Evolutionary conservation across 2,888 invertebrate species (phyloP), one percentile per base, ranked within the genome.

Genomic region (Yponomeuta evonymella): DNA sequence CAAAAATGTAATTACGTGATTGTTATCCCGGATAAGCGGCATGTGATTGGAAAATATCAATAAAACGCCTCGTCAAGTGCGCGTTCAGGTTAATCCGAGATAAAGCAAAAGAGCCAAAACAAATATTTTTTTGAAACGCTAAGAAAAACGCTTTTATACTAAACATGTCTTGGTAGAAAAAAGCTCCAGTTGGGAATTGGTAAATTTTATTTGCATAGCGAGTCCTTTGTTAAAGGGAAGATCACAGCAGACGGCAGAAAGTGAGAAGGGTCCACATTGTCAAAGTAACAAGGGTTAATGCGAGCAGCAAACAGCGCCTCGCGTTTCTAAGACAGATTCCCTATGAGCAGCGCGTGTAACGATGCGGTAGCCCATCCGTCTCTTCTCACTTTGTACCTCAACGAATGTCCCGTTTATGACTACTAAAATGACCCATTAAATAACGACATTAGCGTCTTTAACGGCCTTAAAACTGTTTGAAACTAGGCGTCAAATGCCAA

Each of bases 241-340:
- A 82, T 80, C 80, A 77, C 75, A 79, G 79, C 80, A 69, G 70
- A 63, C 70, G 80, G 79, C 23, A 58, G 30, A 81, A 82, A 83
- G 79, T 86, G 88, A 88, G 83, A 80, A 89, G 88, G 89, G 89
- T 88, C 74, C 72, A 73, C 72, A 78, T 81, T 83, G 86, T 84
- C 83, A 83, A 81, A 81, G 82, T 88, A 87, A 89, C 88, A 83
- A 85, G 88, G 88, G 89, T 87, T 84, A 83, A 86, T 85, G 81
- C 78, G 81, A 58, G 69, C 78, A 78, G 74, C 73, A 79, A 78
- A 81, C 79, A 79, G 77, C 77, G 79, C 77, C 80, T 82, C 80
- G 81, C 79, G 80, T 83, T 82, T 83, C 58, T 70, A 63, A 71
- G 64, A 71, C 67, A 67, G 71, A 71, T 72, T 70, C 70, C 70